Evolutionary conservation across 2,797 vertebrate species (phyloP), one percentile per base, ranked within the genome.

Genomic region (Pangasius mekongensis): DNA sequence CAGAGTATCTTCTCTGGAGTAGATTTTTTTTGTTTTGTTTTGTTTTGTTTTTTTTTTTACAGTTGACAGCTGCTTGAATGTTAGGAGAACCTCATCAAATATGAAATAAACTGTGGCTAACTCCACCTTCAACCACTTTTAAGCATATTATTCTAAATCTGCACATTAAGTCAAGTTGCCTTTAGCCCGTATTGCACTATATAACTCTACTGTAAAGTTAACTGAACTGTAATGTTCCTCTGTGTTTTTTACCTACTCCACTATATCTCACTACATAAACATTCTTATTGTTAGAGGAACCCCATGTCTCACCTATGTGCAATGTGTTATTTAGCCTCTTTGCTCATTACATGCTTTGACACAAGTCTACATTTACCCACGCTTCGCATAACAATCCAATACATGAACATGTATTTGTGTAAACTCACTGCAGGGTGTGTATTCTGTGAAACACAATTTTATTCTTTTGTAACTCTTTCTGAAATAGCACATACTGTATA

Each of bases 401-500:
- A 83, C 33, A 64, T 33, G 13, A 76, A 36, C 36, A 30, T 66
- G 39, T 18, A 47, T 9, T 62, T 43, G 30, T 62, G 33, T 11
- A 43, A 60, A 20, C 33, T 82, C 6, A 47, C 24, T 16, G 3
- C 58, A 82, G 22, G 13, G 22, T 16, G 36, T 47, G 58, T 16
- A 43, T 13, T 62, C 9, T 60, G 10, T 54, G n/a, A 62, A 14
- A 62, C 33, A 9, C 33, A 43, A 27, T 62, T n/a, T 47, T 62
- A 13, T 16, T 6, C 22, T 6, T 10, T 80, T 24, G 30, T 36
- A 24, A 58, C 52, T 36, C 82, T 64, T 69, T 22, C 87, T 73
- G 80, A 86, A 90, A 93, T 64, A 83, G 89, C 83, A 54, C 30
- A 20, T 24, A n/a, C n/a, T n/a, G n/a, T n/a, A 88, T 24, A 84